Evolutionary conservation across 2,797 vertebrate genomes (phyloP).

Genomic region (Poeciliopsis infans): DNA sequence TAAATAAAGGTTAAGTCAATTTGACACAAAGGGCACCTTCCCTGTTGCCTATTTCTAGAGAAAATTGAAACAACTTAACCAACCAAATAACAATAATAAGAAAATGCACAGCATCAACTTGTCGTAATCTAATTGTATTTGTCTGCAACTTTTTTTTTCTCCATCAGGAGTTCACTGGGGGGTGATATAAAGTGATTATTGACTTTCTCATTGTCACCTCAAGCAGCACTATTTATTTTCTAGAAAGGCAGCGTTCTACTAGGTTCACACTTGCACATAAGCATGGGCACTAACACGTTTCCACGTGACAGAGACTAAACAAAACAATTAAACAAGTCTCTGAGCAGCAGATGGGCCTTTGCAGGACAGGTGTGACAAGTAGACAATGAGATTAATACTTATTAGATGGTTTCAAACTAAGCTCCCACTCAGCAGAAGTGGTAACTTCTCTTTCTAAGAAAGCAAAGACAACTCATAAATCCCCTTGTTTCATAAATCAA

Average conservation of each 20-base stretch:
- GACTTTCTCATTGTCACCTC: constrained; percentile 26
- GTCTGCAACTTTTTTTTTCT: neutral
- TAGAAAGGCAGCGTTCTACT: constrained; percentile 3
- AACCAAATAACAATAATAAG: neutral
- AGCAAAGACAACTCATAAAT: constrained; percentile 16
- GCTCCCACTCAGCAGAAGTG: constrained; percentile 35
- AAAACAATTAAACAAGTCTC: constrained; percentile 68
- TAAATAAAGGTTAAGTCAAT: neutral
- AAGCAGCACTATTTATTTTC: constrained; percentile 18
- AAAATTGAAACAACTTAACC: neutral
- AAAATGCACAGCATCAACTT: neutral
- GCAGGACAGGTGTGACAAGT: constrained; percentile 63
- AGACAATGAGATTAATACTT: constrained; percentile 63
- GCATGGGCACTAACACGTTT: constrained; percentile 41
- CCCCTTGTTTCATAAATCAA: neutral
- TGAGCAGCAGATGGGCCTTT: constrained; percentile 61
- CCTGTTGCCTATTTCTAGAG: neutral
- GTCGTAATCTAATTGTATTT: constrained; percentile 4
- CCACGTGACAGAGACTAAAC: constrained; percentile 55
- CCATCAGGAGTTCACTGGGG: constrained; percentile 29
- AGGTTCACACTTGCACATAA: constrained; percentile 33
- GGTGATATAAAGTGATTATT: constrained; percentile 25
- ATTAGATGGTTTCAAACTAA: constrained; percentile 61
- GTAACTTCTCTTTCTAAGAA: neutral
- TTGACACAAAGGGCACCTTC: neutral